phyloP scores from a whole-genome alignment of 2,113 vertebrate genomes.

The Rissa tridactyla region DNA sequence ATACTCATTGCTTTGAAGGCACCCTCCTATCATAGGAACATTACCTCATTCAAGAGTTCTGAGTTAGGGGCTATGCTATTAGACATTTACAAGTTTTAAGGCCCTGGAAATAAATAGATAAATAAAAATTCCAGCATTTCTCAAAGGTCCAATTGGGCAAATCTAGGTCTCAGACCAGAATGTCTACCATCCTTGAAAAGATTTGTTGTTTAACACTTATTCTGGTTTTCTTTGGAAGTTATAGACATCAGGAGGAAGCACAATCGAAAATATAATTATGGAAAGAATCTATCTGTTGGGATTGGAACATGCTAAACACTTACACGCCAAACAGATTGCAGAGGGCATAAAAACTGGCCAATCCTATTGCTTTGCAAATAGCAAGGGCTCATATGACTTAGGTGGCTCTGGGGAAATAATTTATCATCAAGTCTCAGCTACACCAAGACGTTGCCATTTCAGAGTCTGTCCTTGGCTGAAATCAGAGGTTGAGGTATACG shows the following conservation, averaged over 20 bases:
- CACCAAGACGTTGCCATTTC: background rate
- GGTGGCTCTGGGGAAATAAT: background rate
- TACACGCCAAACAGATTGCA: background rate
- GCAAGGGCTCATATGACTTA: background rate
- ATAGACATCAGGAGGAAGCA: background rate
- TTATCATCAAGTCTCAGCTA: background rate
- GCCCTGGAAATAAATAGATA: background rate
- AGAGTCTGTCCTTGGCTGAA: background rate
- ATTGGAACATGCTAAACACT: background rate
- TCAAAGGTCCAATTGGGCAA: background rate
- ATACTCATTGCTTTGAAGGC: background rate
- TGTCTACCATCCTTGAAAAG: background rate
- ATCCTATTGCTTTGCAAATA: background rate
- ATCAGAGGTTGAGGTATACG: background rate
- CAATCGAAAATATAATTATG: background rate
- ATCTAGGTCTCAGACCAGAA: rapidly evolving
- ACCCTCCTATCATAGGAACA: background rate
- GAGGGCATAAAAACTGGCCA: background rate
- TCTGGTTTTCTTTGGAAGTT: background rate
- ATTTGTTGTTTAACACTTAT: background rate
- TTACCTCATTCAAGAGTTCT: background rate
- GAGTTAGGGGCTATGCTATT: rapidly evolving
- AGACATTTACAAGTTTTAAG: background rate
- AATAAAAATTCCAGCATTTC: background rate
- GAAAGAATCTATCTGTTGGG: background rate